Conservation (phyloP, 2,888 invertebrate genomes). For the Drosophila lacicola region DNA sequence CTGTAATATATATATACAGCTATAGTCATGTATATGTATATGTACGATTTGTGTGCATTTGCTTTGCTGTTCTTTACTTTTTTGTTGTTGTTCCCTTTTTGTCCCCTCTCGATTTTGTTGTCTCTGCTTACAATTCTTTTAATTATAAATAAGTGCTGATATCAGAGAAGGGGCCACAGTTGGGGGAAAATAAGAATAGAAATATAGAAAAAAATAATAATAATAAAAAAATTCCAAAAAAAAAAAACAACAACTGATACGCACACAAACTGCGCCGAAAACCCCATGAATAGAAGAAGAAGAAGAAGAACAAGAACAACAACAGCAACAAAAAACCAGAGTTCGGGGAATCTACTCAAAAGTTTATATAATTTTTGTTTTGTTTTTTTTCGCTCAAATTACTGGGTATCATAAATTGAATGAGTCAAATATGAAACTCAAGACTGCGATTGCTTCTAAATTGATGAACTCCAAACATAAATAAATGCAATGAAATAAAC, state of each 20-base stretch:
- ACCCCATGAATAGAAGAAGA: conserved; percentile 4
- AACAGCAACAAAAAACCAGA: conserved; percentile 3
- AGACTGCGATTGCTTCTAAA: conserved; percentile 2
- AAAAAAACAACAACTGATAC: conserved; percentile 14
- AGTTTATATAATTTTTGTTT: conserved; percentile 13
- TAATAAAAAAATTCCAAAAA: background rate
- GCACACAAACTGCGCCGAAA: conserved; percentile 29
- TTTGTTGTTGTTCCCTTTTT: conserved; percentile 11
- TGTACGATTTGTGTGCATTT: conserved; percentile 31
- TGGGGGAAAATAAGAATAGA: background rate
- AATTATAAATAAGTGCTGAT: conserved; percentile 63
- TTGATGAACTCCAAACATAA: background rate
- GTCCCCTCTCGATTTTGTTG: conserved; percentile 34
- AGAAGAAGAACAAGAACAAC: background rate
- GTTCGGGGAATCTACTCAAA: conserved; percentile 24
- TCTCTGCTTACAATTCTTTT: conserved; percentile 45
- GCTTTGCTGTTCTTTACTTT: conserved; percentile 13
- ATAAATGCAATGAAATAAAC: conserved; percentile 13
- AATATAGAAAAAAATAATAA: conserved; percentile 4
- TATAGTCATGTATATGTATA: conserved; percentile 4
- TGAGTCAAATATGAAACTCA: conserved; percentile 28
- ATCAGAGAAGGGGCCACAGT: conserved; percentile 18
- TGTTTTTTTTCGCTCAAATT: conserved; percentile 16
- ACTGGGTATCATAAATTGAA: conserved; percentile 29
- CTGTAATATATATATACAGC: conserved; percentile 8